These are phyloP conservation scores for Albula goreensis DNA, from an alignment of 2,113 vertebrate genomes.

Conservation along the genomic window DNA sequence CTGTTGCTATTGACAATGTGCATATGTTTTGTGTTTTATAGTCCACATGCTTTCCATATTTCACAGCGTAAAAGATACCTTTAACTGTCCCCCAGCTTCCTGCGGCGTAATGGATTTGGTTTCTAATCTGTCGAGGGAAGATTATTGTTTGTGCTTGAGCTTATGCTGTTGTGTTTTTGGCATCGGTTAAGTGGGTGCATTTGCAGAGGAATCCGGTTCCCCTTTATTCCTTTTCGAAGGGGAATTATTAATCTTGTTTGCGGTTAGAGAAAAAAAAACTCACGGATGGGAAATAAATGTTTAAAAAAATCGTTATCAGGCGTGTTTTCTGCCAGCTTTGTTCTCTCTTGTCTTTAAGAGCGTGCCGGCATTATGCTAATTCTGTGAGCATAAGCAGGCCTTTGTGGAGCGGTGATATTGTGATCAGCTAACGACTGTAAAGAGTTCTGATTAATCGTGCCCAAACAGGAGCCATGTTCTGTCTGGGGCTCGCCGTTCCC, in stretches of 20 bases:
- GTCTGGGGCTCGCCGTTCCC: background rate
- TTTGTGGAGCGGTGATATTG: slow-evolving; percentile 10
- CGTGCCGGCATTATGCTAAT: slow-evolving; percentile 32
- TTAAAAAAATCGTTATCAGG: slow-evolving; percentile 26
- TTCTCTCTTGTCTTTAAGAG: slow-evolving; percentile 26
- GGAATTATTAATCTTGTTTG: slow-evolving; percentile 80
- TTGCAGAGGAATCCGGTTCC: slow-evolving; percentile 67
- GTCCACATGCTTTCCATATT: slow-evolving; percentile 82
- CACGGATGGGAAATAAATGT: slow-evolving; percentile 16
- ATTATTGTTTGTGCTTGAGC: slow-evolving; percentile 73
- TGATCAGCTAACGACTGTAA: slow-evolving; percentile 27
- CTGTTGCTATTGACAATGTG: slow-evolving; percentile 84
- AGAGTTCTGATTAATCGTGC: slow-evolving; percentile 27
- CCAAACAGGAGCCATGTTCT: background rate
- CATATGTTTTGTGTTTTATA: slow-evolving; percentile 86
- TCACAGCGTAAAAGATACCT: slow-evolving; percentile 76
- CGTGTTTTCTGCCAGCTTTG: slow-evolving; percentile 35
- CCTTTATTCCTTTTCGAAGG: slow-evolving; percentile 49
- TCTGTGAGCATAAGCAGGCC: background rate
- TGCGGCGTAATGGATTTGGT: slow-evolving; percentile 58
- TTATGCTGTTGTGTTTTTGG: slow-evolving; percentile 56
- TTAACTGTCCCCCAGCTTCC: slow-evolving; percentile 72
- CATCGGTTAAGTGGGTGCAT: slow-evolving; percentile 64
- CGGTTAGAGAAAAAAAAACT: slow-evolving; percentile 28
- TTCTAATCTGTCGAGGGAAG: slow-evolving; percentile 73